phyloP scores from a whole-genome alignment of 1,140 invertebrate genomes.

The Thalassaphorura encarpata region DNA sequence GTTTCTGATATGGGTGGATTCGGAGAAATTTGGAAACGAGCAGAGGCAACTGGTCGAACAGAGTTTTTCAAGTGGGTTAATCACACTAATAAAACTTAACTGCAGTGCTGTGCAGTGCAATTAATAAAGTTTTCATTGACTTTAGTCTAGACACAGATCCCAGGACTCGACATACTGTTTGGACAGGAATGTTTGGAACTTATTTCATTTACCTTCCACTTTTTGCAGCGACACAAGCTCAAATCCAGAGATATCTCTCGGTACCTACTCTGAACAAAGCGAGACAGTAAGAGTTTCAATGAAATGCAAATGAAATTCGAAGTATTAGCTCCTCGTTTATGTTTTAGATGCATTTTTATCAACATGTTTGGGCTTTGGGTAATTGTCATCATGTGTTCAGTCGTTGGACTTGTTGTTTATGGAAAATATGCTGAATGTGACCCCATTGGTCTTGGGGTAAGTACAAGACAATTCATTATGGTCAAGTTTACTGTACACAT shows the following conservation, averaged over 20 bases:
- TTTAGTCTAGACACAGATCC: slow-evolving; percentile 49
- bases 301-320: too few relatives aligned
- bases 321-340: too few relatives aligned
- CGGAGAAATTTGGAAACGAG: slow-evolving; percentile 54
- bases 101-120: too few relatives aligned
- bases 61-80: too few relatives aligned
- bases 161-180: slow-evolving; percentile 43
- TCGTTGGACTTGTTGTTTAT: slow-evolving; percentile 6
- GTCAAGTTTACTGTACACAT: slow-evolving; percentile 15
- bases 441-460: slow-evolving; percentile 18
- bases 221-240: slow-evolving; percentile 50
- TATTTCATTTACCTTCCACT: slow-evolving; percentile 47
- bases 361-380: slow-evolving; percentile 21
- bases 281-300: slow-evolving; percentile 18
- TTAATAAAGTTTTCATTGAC: too few relatives aligned
- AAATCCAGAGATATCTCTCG: slow-evolving; percentile 47
- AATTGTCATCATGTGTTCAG: slow-evolving; percentile 19
- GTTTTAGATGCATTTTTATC: slow-evolving; percentile 19
- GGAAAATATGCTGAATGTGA: neutral
- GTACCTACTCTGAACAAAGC: slow-evolving; percentile 30
- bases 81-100: too few relatives aligned
- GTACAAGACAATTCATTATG: neutral
- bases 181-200: slow-evolving; percentile 47
- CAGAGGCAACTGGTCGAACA: slow-evolving; percentile 51
- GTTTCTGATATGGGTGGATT: slow-evolving; percentile 58